These are phyloP conservation scores for Anniella stebbinsi DNA, from an alignment of 2,797 vertebrate genomes.

Conservation along the genomic window DNA sequence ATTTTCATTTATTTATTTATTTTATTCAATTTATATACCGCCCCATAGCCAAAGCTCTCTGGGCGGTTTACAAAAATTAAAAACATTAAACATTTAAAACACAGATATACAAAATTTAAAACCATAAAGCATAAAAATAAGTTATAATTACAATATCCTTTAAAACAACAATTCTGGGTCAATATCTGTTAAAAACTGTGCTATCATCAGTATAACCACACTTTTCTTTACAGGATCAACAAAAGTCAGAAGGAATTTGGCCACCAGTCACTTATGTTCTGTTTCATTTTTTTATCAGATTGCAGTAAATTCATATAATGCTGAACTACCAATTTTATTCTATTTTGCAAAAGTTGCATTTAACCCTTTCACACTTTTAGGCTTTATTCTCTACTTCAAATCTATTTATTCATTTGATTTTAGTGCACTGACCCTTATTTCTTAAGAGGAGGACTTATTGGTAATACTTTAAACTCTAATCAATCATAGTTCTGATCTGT, in stretches of 20 bases:
- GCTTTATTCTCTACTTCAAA: constrained; percentile 65
- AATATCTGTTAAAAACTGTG: constrained; percentile 51
- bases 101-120: too few relatives aligned
- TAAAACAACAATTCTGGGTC: too few relatives aligned
- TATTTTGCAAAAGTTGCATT: constrained; percentile 63
- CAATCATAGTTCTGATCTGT: constrained; percentile 22
- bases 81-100: too few relatives aligned
- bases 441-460: constrained; percentile 64
- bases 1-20: too few relatives aligned
- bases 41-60: too few relatives aligned
- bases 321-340: constrained; percentile 33
- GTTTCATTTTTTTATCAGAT: background rate
- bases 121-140: too few relatives aligned
- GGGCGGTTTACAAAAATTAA: too few relatives aligned
- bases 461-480: constrained; percentile 58
- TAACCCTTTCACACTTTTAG: constrained; percentile 47
- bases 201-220: background rate
- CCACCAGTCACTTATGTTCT: background rate
- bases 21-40: too few relatives aligned
- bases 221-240: background rate
- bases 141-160: too few relatives aligned
- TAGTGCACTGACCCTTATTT: constrained; percentile 69
- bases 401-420: constrained; percentile 68
- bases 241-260: constrained; percentile 39
- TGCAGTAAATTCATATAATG: background rate